phyloP scores from a whole-genome alignment of 2,888 invertebrate species.

The Limenitis camilla region DNA sequence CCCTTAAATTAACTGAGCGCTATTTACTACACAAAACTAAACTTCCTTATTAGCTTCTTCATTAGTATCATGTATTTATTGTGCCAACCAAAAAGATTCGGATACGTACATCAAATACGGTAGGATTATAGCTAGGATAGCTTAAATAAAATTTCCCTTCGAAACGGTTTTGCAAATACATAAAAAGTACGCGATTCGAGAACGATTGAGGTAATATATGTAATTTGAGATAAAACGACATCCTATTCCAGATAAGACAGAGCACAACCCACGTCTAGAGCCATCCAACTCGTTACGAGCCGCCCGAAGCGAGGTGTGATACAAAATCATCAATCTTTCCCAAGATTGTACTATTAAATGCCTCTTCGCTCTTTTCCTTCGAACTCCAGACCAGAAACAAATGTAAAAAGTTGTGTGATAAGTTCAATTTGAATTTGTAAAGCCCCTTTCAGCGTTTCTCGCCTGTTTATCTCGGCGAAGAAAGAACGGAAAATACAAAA shows the following conservation, averaged over 20 bases:
- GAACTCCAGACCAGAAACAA: constrained; percentile 74
- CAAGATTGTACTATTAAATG: constrained; percentile 75
- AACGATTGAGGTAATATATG: constrained; percentile 71
- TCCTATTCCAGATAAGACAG: constrained; percentile 71
- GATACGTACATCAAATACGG: not conserved
- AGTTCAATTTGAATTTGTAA: constrained; percentile 76
- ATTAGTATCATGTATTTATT: constrained; percentile 45
- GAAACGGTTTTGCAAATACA: constrained; percentile 40
- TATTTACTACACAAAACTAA: constrained; percentile 62
- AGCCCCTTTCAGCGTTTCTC: constrained; percentile 74
- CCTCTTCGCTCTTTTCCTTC: constrained; percentile 71
- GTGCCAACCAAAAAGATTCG: not conserved
- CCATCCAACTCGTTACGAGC: constrained; percentile 70
- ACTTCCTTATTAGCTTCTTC: constrained; percentile 55
- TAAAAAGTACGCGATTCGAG: constrained; percentile 54
- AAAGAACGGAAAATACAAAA: constrained; percentile 73
- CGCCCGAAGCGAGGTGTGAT: constrained; percentile 75
- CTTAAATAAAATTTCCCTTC: constrained; percentile 15
- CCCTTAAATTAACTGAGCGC: constrained; percentile 69
- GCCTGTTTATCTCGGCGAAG: constrained; percentile 72
- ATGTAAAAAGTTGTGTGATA: constrained; percentile 76
- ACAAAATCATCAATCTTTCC: constrained; percentile 75
- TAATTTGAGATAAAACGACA: constrained; percentile 73
- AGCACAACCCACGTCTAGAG: constrained; percentile 70
- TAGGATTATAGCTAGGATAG: not conserved